phyloP scores from a whole-genome alignment of 2,113 vertebrate genomes.

The Lagopus leucura region DNA sequence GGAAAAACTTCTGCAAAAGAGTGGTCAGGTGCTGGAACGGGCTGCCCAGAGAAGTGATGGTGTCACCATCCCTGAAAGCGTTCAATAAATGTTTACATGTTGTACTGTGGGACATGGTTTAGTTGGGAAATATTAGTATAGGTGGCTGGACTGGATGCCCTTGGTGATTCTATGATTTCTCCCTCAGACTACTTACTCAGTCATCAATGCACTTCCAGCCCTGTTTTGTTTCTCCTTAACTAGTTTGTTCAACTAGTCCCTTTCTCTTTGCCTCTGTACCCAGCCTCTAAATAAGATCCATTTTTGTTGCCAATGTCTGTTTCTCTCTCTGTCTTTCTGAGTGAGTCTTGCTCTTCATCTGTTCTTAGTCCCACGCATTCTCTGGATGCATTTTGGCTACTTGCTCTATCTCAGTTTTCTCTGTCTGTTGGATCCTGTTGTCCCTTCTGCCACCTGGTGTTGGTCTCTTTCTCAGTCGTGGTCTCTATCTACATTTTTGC shows the following conservation, averaged over 20 bases:
- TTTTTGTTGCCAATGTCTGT: background rate
- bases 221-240: background rate
- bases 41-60: too few relatives aligned
- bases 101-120: too few relatives aligned
- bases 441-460: background rate
- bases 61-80: too few relatives aligned
- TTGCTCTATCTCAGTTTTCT: background rate
- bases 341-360: background rate
- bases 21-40: too few relatives aligned
- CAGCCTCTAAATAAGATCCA: background rate
- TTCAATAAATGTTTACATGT: too few relatives aligned
- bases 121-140: too few relatives aligned
- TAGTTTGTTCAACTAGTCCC: background rate
- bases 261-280: background rate
- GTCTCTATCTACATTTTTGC: background rate
- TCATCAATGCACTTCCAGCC: background rate
- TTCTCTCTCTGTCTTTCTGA: background rate
- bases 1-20: too few relatives aligned
- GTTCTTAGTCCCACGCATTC: background rate
- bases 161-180: background rate
- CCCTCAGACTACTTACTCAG: background rate
- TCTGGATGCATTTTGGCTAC: background rate
- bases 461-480: background rate
- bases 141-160: too few relatives aligned
- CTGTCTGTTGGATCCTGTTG: background rate